Evolutionary conservation across 2,113 vertebrate genomes (phyloP).

Genomic region (Brachypodius melanocephalos): DNA sequence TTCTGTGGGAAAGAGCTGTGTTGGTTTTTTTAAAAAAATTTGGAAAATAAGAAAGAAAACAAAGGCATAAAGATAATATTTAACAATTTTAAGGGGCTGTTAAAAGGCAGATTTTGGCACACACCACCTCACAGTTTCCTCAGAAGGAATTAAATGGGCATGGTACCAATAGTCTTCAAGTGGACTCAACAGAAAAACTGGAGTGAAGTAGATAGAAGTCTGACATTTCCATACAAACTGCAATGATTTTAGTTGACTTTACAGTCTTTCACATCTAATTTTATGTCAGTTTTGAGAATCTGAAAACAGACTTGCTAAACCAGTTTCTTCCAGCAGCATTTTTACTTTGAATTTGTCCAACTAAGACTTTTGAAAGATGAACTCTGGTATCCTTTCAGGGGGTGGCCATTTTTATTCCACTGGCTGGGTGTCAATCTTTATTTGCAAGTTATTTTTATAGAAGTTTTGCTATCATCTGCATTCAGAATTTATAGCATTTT

Average conservation of each 20-base stretch:
- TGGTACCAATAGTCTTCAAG: background rate
- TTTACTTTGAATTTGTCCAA: background rate
- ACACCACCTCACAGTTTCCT: background rate
- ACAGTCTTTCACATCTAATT: slow-evolving; percentile 19
- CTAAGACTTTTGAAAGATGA: background rate
- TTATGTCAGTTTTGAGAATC: slow-evolving; percentile 14
- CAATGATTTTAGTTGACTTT: slow-evolving; percentile 27
- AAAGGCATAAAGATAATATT: background rate
- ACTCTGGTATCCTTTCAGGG: background rate
- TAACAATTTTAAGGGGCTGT: background rate
- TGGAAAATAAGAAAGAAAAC: background rate
- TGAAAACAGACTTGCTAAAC: slow-evolving; percentile 1
- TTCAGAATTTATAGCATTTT: background rate
- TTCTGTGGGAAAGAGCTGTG: fast-evolving
- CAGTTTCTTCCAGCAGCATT: background rate
- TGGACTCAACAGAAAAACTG: background rate
- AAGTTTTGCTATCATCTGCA: background rate
- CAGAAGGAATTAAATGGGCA: background rate
- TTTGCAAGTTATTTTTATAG: background rate
- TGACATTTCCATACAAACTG: background rate
- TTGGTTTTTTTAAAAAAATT: background rate
- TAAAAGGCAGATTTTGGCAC: background rate
- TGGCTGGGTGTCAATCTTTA: background rate
- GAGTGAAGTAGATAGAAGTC: background rate
- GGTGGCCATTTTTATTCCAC: background rate